Percentiles rank a stretch among this genome's conserved stretches.
Conservation (phyloP, 1,140 invertebrate species). For the Harlomillsia oculata region DNA sequence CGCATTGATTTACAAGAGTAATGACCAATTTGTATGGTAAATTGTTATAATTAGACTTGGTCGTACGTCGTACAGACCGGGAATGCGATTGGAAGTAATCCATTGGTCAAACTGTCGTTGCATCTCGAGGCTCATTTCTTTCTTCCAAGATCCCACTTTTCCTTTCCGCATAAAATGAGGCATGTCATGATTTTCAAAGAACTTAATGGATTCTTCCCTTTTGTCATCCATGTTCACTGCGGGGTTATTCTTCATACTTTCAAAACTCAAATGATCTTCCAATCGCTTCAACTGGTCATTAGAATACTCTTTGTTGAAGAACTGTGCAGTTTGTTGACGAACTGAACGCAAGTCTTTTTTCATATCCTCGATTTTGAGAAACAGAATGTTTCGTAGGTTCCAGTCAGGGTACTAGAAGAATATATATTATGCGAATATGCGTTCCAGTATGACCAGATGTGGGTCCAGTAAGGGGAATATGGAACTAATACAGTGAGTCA, state of each 20-base stretch:
- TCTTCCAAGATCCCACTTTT: constrained; percentile 72
- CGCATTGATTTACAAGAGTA: no score
- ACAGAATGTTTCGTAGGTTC: no score
- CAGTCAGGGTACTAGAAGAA: no score
- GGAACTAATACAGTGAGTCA: constrained; percentile 44
- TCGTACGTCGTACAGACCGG: constrained; percentile 9
- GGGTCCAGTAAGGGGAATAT: constrained; percentile 49
- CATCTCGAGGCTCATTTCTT: constrained; percentile 60
- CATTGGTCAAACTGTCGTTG: constrained; percentile 38
- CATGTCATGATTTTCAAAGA: constrained; percentile 7
- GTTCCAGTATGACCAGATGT: constrained; percentile 52
- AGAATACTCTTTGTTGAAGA: constrained; percentile 46
- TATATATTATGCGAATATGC: constrained; percentile 57
- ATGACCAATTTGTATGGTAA: no score
- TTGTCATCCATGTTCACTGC: constrained; percentile 54
- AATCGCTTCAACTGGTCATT: background rate
- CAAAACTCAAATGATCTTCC: constrained; percentile 39
- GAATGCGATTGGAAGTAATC: constrained; percentile 21
- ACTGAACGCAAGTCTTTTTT: constrained; percentile 44
- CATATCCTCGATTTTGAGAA: no score
- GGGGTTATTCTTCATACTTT: constrained; percentile 59
- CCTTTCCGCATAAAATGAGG: constrained; percentile 66
- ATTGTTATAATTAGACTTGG: no score
- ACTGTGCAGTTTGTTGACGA: constrained; percentile 49
- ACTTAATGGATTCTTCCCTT: constrained; percentile 35